Base-by-base conservation (phyloP, 2,888 invertebrate genomes). In the Limnephilus lunatus region DNA sequence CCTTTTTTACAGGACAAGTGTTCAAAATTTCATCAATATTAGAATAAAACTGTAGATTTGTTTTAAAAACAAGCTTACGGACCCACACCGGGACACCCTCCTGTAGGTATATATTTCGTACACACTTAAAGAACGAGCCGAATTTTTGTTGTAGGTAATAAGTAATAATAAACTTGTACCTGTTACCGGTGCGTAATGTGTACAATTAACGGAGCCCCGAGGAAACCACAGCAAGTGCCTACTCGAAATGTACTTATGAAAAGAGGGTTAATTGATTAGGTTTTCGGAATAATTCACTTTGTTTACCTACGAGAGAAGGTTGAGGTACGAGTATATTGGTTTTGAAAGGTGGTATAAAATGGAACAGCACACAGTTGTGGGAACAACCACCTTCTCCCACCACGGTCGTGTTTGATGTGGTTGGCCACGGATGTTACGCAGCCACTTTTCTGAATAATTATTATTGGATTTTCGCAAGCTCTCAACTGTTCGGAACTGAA, bases 401-500 rank as follows among this genome's bases (percentile, higher is more conserved):
- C 83, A 83, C 19, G 25, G 32, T 7, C 14, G 87, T 80, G n/a
- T 89, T 89, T 89, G 88, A 89, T 25, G 88, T 35, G 80, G 88
- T 30, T 9, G 31, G 48, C n/a, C 7, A 44, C 35, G 31, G 83
- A 32, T 83, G 15, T 86, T 83, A 9, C 12, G 83, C 90, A 12
- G 90, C 90, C 44, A 31, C 48, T 88, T 92, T 92, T 92, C 88
- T 91, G 93, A 93, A 93, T 93, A 93, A 93, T 93, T 93, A 93
- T 93, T 92, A 93, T 93, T 92, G 92, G 91, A 93, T 91, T 92
- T 92, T 90, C 90, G 35, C 82, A 25, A 81, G 81, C 86, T 53
- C 86, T 89, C 85, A 88, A 91, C 85, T 90, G 90, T 90, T 93
- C 91, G 91, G 91, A 91, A 85, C 80, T 86, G 91, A 88, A 90